A percentile compares a stretch with the other conserved stretches of the same genome.
Evolutionary conservation across 2,797 vertebrate genomes (phyloP).

Genomic region (Semotilus atromaculatus): DNA sequence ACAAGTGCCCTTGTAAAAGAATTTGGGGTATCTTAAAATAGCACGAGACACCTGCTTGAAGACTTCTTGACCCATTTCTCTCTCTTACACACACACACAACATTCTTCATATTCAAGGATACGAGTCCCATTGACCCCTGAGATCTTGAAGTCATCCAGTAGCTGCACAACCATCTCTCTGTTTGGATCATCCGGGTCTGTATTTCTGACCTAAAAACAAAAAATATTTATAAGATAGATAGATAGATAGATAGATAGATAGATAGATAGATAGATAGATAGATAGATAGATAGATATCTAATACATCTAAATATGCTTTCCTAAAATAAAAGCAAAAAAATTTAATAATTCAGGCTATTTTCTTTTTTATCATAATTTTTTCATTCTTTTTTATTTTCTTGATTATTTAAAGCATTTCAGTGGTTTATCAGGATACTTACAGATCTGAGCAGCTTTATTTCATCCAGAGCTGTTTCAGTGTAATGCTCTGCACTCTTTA

Average conservation of each 20-base stretch:
- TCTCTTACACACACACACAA: not conserved
- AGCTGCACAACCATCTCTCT: slow-evolving; percentile 95
- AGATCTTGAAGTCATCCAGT: slow-evolving; percentile 98
- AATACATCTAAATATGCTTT: too few species aligned
- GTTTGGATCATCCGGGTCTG: slow-evolving; percentile 90
- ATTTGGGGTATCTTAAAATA: slow-evolving; percentile 27
- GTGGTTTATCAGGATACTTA: slow-evolving; percentile 75
- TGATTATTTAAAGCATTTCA: not conserved
- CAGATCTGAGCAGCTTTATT: slow-evolving; percentile 94
- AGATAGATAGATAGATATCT: too few species aligned
- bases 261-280: too few species aligned
- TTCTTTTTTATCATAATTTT: not conserved
- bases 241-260: too few species aligned
- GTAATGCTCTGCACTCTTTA: slow-evolving; percentile 99
- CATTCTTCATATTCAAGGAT: slow-evolving; percentile 79
- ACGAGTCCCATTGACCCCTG: slow-evolving; percentile 96
- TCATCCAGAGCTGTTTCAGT: slow-evolving; percentile 98
- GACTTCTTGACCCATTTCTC: slow-evolving; percentile 22
- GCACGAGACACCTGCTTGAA: slow-evolving; percentile 27
- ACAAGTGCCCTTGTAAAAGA: slow-evolving; percentile 6
- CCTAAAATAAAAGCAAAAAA: too few species aligned
- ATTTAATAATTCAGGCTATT: too few species aligned
- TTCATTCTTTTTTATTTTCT: not conserved
- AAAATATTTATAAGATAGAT: not conserved
- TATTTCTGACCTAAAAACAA: slow-evolving; percentile 87